A percentile compares a stretch with the other conserved stretches of the same genome.
phyloP scores from a whole-genome alignment of 2,888 invertebrate genomes.

The Orthonychiurus folsomi region DNA sequence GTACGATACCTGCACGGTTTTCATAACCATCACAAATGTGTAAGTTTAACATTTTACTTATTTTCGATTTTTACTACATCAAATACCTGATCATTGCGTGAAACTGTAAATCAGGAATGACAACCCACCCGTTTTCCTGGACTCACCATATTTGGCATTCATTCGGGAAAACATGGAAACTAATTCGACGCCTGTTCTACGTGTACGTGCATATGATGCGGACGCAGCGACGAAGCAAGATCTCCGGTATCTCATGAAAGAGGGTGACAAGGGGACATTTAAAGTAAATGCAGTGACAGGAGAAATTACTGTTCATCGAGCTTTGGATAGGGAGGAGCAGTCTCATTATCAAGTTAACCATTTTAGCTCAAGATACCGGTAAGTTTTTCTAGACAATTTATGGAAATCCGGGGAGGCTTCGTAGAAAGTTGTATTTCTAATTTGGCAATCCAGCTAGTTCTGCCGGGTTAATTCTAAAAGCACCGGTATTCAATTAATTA shows the following conservation, averaged over 20 bases:
- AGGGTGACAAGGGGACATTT: slow-evolving; percentile 84
- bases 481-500: neutral
- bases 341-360: slow-evolving; percentile 72
- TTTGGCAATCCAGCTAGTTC: neutral
- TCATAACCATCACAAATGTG: no score
- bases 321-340: slow-evolving; percentile 74
- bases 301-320: slow-evolving; percentile 71
- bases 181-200: slow-evolving; percentile 51
- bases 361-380: slow-evolving; percentile 93
- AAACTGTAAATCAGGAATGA: slow-evolving; percentile 49
- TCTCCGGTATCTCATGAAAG: slow-evolving; percentile 85
- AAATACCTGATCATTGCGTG: slow-evolving; percentile 52
- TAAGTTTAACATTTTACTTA: no score
- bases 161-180: slow-evolving; percentile 84
- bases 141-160: slow-evolving; percentile 87
- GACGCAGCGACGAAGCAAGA: slow-evolving; percentile 54
- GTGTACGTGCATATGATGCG: slow-evolving; percentile 38
- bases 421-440: neutral
- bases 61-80: neutral
- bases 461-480: neutral
- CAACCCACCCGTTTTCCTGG: slow-evolving; percentile 66
- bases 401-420: neutral
- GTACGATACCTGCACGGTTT: slow-evolving; percentile 4
- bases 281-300: slow-evolving; percentile 85
- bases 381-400: no score